Conservation (phyloP, 2,888 invertebrate species). For the Taenaris catops region DNA sequence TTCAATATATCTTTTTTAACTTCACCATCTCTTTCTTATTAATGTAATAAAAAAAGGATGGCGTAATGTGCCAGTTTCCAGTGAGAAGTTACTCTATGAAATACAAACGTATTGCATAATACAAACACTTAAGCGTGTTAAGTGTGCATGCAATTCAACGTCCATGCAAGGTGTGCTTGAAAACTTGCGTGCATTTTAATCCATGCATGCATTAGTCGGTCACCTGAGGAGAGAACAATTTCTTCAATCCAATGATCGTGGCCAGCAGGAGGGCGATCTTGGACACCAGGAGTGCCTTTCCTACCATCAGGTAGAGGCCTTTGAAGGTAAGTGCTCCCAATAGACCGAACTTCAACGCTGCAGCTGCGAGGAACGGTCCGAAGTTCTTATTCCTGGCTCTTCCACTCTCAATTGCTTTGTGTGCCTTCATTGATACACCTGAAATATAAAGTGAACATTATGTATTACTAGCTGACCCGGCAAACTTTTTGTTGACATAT, state of each 20-base stretch:
- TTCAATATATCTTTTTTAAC: too few relatives aligned
- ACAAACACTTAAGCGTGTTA: constrained; percentile 3
- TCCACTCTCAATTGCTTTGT: constrained; percentile 81
- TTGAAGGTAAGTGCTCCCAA: constrained; percentile 90
- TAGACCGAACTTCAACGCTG: constrained; percentile 89
- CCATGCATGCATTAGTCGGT: constrained; percentile 36
- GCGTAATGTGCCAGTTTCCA: too few relatives aligned
- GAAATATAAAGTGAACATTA: constrained; percentile 38
- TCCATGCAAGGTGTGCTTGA: constrained; percentile 16
- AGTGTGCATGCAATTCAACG: constrained; percentile 4
- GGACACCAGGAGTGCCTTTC: constrained; percentile 91
- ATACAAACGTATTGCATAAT: not conserved
- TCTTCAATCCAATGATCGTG: constrained; percentile 90
- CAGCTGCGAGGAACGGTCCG: constrained; percentile 86
- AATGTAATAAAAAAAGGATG: constrained; percentile 21
- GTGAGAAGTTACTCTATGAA: not conserved
- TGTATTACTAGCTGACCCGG: too few relatives aligned
- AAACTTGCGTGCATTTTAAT: constrained; percentile 1
- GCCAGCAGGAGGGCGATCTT: constrained; percentile 91
- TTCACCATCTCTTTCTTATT: constrained; percentile 18
- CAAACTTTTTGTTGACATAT: too few relatives aligned
- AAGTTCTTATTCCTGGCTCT: constrained; percentile 87
- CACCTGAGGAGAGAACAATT: constrained; percentile 86
- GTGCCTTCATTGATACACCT: constrained; percentile 84
- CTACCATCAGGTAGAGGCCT: constrained; percentile 88